These are phyloP conservation scores for Agrotis puta DNA, from an alignment of 2,888 invertebrate genomes.

Conservation along the genomic window DNA sequence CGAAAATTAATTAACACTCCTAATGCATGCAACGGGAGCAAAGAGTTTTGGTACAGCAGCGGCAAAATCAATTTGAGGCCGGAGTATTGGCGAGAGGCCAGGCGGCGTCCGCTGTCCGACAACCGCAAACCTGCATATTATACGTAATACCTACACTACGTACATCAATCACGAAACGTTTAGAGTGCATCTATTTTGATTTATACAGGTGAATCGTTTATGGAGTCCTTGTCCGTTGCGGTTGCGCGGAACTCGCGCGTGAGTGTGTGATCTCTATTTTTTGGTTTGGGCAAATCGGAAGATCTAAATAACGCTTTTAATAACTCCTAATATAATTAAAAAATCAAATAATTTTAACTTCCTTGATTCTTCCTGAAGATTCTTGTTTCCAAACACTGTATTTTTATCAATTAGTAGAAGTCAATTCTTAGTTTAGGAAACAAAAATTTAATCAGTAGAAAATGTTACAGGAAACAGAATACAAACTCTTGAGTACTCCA, in stretches of 20 bases:
- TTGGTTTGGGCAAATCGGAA: slow-evolving; percentile 19
- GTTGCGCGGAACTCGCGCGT: slow-evolving; percentile 45
- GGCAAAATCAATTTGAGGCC: slow-evolving; percentile 89
- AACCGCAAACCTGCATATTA: slow-evolving; percentile 79
- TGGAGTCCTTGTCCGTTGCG: slow-evolving; percentile 64
- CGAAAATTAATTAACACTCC: slow-evolving; percentile 81
- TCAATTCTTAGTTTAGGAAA: background rate
- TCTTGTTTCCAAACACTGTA: background rate
- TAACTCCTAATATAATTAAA: background rate
- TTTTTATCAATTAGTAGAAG: no score
- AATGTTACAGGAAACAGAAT: slow-evolving; percentile 9
- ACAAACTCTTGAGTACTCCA: background rate
- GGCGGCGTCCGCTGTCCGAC: slow-evolving; percentile 73
- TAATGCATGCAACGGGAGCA: slow-evolving; percentile 80
- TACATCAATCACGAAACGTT: slow-evolving; percentile 72
- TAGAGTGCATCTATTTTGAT: slow-evolving; percentile 70
- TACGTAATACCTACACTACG: slow-evolving; percentile 68
- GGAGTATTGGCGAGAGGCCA: slow-evolving; percentile 84
- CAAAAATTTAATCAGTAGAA: background rate
- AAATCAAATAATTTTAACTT: background rate
- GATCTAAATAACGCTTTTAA: no score
- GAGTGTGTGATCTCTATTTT: slow-evolving; percentile 38
- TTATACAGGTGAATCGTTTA: slow-evolving; percentile 67
- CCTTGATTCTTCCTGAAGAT: background rate
- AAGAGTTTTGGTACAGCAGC: slow-evolving; percentile 82